Evolutionary conservation across 2,797 vertebrate genomes (phyloP), one percentile per base, ranked within the genome.

Genomic region (Hirundo rustica): DNA sequence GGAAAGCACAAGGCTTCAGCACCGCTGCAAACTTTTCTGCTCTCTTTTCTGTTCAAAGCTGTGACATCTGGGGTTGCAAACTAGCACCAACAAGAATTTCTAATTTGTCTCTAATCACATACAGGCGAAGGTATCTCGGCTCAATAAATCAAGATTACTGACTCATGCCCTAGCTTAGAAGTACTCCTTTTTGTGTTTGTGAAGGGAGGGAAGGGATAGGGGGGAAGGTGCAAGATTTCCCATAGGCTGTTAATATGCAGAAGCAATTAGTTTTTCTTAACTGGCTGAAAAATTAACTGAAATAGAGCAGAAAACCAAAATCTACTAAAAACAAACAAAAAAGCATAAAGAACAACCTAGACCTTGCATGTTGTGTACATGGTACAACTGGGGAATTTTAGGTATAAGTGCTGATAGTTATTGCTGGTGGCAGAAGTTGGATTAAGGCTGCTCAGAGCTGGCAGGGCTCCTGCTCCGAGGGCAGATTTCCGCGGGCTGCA

Each of bases 1-100:
- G 6, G 11, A 70, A 42, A 51, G 36, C 13, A 38, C 34, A 47
- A 70, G 27, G 45, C 76, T 83, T 80, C 77, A 81, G 66, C 40
- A 58, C 53, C 61, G 42, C 32, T 44, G 34, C 80, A 90, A 62
- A 84, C 23, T n/a, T 77, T 88, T 87, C 40, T 78, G 68, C 53
- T 85, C 72, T 77, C 15, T 55, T 90, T 85, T 91, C 73, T 78
- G 14, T 66, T 89, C 82, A 90, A 79, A 92, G 32, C 66, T 81
- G 10, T 36, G 34, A 80, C 75, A 91, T 60, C 78, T 90, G 51
- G 34, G 38, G 18, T 27, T 95, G 86, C 90, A 92, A 92, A 88
- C 62, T 67, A 93, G 55, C 64, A 75, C 70, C 70, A 88, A 65
- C 71, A 94, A 88, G 85, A 94, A 88, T 81, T 93, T 81, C 70